Evolutionary conservation across 2,888 invertebrate genomes (phyloP).

Genomic region (Molorchus minor): DNA sequence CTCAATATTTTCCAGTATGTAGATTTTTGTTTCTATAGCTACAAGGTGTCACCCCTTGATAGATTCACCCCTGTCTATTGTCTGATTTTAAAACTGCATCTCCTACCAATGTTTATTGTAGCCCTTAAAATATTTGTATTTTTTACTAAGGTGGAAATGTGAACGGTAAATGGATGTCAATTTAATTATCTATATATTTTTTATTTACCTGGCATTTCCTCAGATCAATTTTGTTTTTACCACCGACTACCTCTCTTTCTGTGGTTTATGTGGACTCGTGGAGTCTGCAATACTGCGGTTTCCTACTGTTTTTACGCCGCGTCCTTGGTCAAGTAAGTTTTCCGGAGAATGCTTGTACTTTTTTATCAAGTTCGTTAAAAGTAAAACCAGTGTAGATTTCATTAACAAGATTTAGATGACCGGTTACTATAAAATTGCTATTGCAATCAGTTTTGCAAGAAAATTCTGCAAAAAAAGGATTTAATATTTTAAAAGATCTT

Average conservation of each 20-base stretch:
- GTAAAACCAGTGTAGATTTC: neutral
- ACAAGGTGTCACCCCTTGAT: too few species aligned
- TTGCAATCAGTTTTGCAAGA: neutral
- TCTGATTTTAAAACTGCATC: neutral
- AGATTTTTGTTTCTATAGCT: too few species aligned
- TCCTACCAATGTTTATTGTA: neutral
- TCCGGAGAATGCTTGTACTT: neutral
- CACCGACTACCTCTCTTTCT: slow-evolving; percentile 5
- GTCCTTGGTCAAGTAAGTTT: slow-evolving; percentile 1
- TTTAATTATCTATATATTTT: neutral
- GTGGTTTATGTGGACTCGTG: slow-evolving; percentile 6
- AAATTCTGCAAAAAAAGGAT: neutral
- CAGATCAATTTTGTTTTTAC: neutral
- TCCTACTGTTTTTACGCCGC: neutral
- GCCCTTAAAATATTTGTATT: neutral
- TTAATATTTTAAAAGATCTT: neutral
- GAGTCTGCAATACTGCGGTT: slow-evolving; percentile 9
- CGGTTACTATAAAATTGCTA: neutral
- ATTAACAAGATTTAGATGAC: neutral
- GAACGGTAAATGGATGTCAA: neutral
- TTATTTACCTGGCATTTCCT: neutral
- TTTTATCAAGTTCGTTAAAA: neutral
- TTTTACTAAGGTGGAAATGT: neutral
- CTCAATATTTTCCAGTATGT: too few species aligned
- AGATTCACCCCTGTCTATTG: neutral